A percentile compares a stretch with the other conserved stretches of the same genome.
These are phyloP conservation scores for Myxocyprinus asiaticus DNA, from an alignment of 2,113 vertebrate genomes.

Conservation along the genomic window DNA sequence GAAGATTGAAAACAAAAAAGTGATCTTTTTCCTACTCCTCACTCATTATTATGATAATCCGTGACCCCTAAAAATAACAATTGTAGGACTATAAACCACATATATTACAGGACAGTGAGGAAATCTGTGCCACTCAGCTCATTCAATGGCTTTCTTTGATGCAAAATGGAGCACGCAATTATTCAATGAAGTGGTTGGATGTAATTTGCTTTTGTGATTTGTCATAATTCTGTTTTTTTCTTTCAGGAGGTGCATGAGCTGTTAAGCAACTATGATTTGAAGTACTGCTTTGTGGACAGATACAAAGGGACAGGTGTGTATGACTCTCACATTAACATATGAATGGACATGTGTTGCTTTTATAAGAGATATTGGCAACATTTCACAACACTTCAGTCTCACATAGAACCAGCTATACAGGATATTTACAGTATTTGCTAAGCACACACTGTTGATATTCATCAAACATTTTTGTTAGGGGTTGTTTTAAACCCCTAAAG, in stretches of 20 bases:
- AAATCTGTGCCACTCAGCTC: too few relatives aligned
- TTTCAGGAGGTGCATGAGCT: conserved; percentile 90
- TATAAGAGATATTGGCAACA: too few relatives aligned
- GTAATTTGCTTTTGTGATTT: neutral
- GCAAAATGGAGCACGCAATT: too few relatives aligned
- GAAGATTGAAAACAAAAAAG: conserved; percentile 59
- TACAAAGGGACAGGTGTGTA: conserved; percentile 91
- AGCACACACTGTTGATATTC: too few relatives aligned
- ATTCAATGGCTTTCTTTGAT: too few relatives aligned
- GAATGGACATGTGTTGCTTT: neutral
- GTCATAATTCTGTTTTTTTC: neutral
- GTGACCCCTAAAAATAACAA: neutral
- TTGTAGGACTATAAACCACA: neutral
- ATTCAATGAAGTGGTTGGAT: too few relatives aligned
- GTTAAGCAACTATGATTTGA: conserved; percentile 86
- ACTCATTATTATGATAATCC: too few relatives aligned
- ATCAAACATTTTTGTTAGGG: too few relatives aligned
- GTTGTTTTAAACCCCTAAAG: too few relatives aligned
- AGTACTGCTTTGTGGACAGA: conserved; percentile 97
- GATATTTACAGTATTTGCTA: too few relatives aligned
- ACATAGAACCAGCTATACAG: too few relatives aligned
- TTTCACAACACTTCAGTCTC: too few relatives aligned
- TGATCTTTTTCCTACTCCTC: neutral
- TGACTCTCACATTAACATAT: neutral
- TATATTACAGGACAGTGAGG: neutral